Percentiles rank a stretch among this genome's conserved stretches.
These are phyloP conservation scores for Asteroscopus sphinx DNA, from an alignment of 2,888 invertebrate genomes.

Conservation along the genomic window DNA sequence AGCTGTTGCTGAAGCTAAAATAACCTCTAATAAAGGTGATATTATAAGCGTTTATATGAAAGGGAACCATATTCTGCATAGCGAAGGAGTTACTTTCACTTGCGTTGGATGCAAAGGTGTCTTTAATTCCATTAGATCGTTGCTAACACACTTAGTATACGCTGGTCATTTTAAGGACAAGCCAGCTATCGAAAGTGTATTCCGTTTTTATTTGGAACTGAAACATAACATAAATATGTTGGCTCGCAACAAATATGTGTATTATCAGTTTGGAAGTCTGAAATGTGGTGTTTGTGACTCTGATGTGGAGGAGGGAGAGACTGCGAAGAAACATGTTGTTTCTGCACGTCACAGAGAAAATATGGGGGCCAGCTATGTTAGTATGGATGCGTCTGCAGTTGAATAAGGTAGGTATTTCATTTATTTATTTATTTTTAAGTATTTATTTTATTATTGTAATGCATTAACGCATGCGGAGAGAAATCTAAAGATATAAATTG, in stretches of 20 bases:
- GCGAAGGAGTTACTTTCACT: slow-evolving; percentile 76
- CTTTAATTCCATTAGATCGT: slow-evolving; percentile 79
- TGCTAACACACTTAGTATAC: slow-evolving; percentile 79
- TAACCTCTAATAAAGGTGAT: slow-evolving; percentile 74
- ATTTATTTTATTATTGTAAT: not conserved
- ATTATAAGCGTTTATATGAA: slow-evolving; percentile 84
- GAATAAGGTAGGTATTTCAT: slow-evolving; percentile 83
- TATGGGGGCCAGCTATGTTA: slow-evolving; percentile 86
- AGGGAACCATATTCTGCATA: slow-evolving; percentile 79
- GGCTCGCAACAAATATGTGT: slow-evolving; percentile 81
- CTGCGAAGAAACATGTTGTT: slow-evolving; percentile 83
- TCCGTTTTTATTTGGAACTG: slow-evolving; percentile 84
- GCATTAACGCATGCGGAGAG: too few relatives aligned
- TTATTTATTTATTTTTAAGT: too few relatives aligned
- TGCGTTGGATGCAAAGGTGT: slow-evolving; percentile 76
- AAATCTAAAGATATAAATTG: too few relatives aligned
- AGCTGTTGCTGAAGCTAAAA: slow-evolving; percentile 67
- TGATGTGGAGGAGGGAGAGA: slow-evolving; percentile 79
- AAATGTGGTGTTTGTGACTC: slow-evolving; percentile 83
- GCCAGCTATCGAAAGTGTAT: slow-evolving; percentile 77
- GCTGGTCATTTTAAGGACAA: slow-evolving; percentile 79
- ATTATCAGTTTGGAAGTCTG: slow-evolving; percentile 80
- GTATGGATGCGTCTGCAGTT: slow-evolving; percentile 74
- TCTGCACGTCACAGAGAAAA: slow-evolving; percentile 81
- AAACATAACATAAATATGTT: slow-evolving; percentile 85